Evolutionary conservation across 2,888 invertebrate species (phyloP).

Genomic region (Ochlodes sylvanus): DNA sequence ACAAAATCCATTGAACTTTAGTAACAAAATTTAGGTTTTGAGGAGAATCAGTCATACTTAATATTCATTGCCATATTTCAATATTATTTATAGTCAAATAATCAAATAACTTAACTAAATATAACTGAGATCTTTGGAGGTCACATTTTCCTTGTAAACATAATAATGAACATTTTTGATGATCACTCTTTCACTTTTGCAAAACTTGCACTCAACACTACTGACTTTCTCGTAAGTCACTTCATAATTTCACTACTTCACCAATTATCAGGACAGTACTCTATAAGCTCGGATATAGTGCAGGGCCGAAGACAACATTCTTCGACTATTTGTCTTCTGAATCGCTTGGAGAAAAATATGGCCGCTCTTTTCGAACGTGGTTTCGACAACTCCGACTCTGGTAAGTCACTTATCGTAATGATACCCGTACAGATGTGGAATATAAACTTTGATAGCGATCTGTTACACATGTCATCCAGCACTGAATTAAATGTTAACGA

Average conservation of each 20-base stretch:
- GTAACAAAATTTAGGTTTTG: too few relatives aligned
- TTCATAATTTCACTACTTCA: slow-evolving; percentile 51
- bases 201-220: slow-evolving; percentile 11
- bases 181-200: slow-evolving; percentile 4
- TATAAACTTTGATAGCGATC: slow-evolving; percentile 57
- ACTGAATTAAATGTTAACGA: slow-evolving; percentile 57
- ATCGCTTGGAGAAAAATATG: slow-evolving; percentile 54
- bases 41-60: too few relatives aligned
- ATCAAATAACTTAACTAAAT: slow-evolving; percentile 12
- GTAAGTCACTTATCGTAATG: slow-evolving; percentile 54
- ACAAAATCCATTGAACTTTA: not conserved
- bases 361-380: slow-evolving; percentile 62
- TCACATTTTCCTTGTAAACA: slow-evolving; percentile 22
- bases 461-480: slow-evolving; percentile 61
- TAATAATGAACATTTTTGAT: not conserved
- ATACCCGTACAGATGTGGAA: slow-evolving; percentile 63
- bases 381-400: slow-evolving; percentile 50
- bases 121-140: slow-evolving; percentile 34
- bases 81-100: too few relatives aligned
- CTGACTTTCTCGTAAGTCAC: slow-evolving; percentile 41
- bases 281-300: slow-evolving; percentile 64
- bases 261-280: slow-evolving; percentile 74
- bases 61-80: too few relatives aligned
- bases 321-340: slow-evolving; percentile 62
- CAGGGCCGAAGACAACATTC: slow-evolving; percentile 70